Evolutionary conservation across 2,113 vertebrate genomes (phyloP).

Genomic region (Odontophorus gujanensis): DNA sequence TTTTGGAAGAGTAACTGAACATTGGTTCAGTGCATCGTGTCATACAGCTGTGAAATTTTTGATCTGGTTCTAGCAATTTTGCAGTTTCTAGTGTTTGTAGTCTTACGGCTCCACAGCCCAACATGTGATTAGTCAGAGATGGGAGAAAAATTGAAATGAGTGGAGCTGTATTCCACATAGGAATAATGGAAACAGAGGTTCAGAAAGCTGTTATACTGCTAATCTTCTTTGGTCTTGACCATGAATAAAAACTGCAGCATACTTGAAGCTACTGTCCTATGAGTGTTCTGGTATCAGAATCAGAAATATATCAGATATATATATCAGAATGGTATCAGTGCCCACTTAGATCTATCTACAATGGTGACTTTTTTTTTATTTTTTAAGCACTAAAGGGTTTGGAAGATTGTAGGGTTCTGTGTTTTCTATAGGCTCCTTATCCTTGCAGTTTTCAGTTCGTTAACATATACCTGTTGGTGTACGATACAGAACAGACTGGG

Average conservation of each 20-base stretch:
- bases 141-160: not conserved
- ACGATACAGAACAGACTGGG: not conserved
- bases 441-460: not conserved
- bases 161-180: not conserved
- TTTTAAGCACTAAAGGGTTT: not conserved
- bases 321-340: not conserved
- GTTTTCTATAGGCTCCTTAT: not conserved
- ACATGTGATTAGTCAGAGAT: not conserved
- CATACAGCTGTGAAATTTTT: not conserved
- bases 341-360: not conserved
- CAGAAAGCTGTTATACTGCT: not conserved
- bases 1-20: conserved; percentile 29
- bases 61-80: not conserved
- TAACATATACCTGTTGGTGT: not conserved
- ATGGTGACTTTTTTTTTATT: not conserved
- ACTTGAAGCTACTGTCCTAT: not conserved
- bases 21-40: not conserved
- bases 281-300: not conserved
- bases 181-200: not conserved
- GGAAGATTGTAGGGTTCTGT: not conserved
- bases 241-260: not conserved
- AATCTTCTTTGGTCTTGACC: not conserved
- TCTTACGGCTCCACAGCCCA: not conserved
- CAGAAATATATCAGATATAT: too few species aligned
- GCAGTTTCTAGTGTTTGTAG: not conserved